Conservation (phyloP, 1,140 invertebrate species). For the Calycopis cecrops region DNA sequence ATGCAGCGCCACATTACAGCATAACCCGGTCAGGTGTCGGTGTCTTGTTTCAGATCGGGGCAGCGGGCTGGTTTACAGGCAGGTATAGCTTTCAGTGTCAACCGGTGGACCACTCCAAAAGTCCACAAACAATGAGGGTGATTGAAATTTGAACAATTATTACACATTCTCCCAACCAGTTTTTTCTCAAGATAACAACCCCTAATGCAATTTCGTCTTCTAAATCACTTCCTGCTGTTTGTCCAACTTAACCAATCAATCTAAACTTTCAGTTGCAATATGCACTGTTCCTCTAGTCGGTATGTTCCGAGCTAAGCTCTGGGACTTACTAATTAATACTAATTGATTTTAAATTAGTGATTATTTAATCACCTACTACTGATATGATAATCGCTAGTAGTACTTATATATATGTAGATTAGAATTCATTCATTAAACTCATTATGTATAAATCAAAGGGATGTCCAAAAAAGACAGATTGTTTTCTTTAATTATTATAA, state of each 20-base stretch:
- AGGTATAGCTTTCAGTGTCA: constrained; percentile 96
- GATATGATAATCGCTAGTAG: constrained; percentile 1
- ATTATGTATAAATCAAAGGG: too few relatives aligned
- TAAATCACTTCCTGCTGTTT: too few relatives aligned
- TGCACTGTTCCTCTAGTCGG: too few relatives aligned
- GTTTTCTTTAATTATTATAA: too few relatives aligned
- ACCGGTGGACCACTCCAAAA: constrained; percentile 94
- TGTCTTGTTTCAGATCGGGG: constrained; percentile 86
- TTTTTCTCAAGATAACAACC: too few relatives aligned
- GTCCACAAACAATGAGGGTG: constrained; percentile 92
- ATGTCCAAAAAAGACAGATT: too few relatives aligned
- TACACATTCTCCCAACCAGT: too few relatives aligned
- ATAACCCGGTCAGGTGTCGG: constrained; percentile 68
- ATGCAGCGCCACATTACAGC: constrained; percentile 30
- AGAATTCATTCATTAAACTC: too few relatives aligned
- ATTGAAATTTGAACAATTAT: constrained; percentile 39
- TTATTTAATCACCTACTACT: not conserved
- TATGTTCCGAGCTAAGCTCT: not conserved
- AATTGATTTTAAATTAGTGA: constrained; percentile 3
- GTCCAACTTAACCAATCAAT: too few relatives aligned
- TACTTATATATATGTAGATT: not conserved
- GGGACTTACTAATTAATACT: not conserved
- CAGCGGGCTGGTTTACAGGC: constrained; percentile 90
- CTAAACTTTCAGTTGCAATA: too few relatives aligned
- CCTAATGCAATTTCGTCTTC: too few relatives aligned